phyloP scores from a whole-genome alignment of 35 echinoderm and acorn worm genomes.

The Chiridota heheva region DNA sequence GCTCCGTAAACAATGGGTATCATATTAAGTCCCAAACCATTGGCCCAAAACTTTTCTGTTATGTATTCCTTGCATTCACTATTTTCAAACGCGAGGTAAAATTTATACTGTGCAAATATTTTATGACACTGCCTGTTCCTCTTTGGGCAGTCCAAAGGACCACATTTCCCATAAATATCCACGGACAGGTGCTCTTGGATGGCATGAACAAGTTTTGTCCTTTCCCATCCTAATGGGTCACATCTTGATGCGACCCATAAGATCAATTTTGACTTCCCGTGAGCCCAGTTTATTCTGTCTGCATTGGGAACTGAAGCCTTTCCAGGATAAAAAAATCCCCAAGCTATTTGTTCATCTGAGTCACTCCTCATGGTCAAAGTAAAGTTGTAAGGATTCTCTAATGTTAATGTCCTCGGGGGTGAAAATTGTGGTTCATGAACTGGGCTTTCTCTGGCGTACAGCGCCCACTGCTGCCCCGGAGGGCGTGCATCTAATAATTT shows the following conservation, averaged over 20 bases:
- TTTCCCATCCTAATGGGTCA: constrained; percentile 49
- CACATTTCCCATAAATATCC: constrained; percentile 48
- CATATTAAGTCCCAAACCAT: constrained; percentile 21
- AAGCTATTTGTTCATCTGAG: constrained; percentile 48
- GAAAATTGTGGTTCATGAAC: constrained; percentile 70
- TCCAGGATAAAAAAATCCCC: constrained; percentile 40
- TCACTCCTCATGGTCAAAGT: constrained; percentile 43
- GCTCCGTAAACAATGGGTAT: constrained; percentile 55
- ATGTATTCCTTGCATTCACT: constrained; percentile 43
- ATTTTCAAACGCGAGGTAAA: constrained; percentile 52
- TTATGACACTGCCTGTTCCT: constrained; percentile 9
- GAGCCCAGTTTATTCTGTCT: constrained; percentile 25
- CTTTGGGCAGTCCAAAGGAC: constrained; percentile 41
- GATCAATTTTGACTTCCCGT: constrained; percentile 46
- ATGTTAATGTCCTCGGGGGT: constrained; percentile 22
- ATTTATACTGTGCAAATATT: constrained; percentile 37
- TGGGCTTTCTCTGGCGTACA: constrained; percentile 66
- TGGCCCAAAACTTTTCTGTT: constrained; percentile 57
- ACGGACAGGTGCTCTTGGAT: constrained; percentile 37
- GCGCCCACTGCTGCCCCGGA: constrained; percentile 56
- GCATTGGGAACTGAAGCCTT: constrained; percentile 24
- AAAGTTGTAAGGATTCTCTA: constrained; percentile 64
- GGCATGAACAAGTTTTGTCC: constrained; percentile 30
- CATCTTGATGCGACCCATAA: constrained; percentile 68
- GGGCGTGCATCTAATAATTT: constrained; percentile 41